Conservation (phyloP, 2,888 invertebrate genomes). For the Neoscelio sp. region DNA sequence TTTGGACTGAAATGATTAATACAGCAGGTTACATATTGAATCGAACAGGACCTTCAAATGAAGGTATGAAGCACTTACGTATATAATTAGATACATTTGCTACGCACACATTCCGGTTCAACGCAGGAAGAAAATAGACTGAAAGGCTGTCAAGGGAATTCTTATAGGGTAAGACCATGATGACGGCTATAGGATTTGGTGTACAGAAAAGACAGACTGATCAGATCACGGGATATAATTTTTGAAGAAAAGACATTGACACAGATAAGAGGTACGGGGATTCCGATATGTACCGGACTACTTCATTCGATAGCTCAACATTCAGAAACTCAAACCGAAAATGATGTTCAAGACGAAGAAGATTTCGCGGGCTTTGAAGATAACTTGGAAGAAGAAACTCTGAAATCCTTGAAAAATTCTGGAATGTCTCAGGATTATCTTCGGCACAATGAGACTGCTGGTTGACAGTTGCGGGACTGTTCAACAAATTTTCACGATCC, state of each 20-base stretch:
- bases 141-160: no score
- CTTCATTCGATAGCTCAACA: not conserved
- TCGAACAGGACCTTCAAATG: conserved; percentile 69
- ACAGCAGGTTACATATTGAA: conserved; percentile 69
- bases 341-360: no score
- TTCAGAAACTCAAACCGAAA: not conserved
- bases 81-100: no score
- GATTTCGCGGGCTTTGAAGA: not conserved
- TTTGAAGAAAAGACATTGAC: conserved; percentile 38
- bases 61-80: no score
- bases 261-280: not conserved
- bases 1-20: conserved; percentile 63
- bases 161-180: no score
- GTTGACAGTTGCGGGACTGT: not conserved
- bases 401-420: not conserved
- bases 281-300: not conserved
- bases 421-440: not conserved
- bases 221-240: conserved; percentile 38
- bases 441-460: not conserved
- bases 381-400: not conserved
- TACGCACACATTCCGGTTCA: no score
- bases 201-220: conserved; percentile 11
- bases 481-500: not conserved
- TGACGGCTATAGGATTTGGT: no score
- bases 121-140: no score